Evolutionary conservation across 2,888 invertebrate genomes (phyloP).

Genomic region (Meghimatium bilineatum): DNA sequence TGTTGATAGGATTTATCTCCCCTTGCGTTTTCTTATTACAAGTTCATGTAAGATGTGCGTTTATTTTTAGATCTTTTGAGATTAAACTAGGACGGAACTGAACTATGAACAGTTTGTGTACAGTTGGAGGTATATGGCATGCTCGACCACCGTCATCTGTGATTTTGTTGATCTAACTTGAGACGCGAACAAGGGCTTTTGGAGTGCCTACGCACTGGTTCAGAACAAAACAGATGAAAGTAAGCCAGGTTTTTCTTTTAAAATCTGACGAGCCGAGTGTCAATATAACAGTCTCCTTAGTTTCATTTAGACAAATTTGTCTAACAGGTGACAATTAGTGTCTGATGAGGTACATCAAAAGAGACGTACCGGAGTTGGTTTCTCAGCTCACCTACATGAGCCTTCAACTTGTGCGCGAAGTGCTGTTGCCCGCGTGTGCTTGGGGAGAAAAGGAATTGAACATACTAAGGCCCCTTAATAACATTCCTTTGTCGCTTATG

Average conservation of each 20-base stretch:
- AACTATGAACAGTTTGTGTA: background rate
- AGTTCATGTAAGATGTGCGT: background rate
- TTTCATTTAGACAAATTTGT: background rate
- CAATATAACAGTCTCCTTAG: constrained; percentile 8
- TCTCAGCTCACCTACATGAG: background rate
- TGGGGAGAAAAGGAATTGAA: too few species aligned
- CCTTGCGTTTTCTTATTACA: background rate
- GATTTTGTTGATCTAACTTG: background rate
- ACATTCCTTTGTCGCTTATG: too few species aligned
- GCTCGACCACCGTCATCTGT: background rate
- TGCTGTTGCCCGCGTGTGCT: background rate
- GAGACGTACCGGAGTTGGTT: background rate
- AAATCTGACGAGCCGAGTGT: background rate
- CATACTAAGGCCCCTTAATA: too few species aligned
- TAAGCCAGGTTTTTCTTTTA: background rate
- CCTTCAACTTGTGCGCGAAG: constrained; percentile 1
- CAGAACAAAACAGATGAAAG: constrained; percentile 18
- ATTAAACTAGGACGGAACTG: background rate
- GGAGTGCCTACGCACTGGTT: background rate
- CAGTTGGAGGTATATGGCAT: background rate
- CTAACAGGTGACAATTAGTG: background rate
- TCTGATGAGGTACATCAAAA: constrained; percentile 16
- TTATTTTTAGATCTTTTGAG: background rate
- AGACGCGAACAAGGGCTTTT: background rate
- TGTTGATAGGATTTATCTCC: background rate